Conservation (phyloP, 2,888 invertebrate genomes). For the Pinctada fucata region DNA sequence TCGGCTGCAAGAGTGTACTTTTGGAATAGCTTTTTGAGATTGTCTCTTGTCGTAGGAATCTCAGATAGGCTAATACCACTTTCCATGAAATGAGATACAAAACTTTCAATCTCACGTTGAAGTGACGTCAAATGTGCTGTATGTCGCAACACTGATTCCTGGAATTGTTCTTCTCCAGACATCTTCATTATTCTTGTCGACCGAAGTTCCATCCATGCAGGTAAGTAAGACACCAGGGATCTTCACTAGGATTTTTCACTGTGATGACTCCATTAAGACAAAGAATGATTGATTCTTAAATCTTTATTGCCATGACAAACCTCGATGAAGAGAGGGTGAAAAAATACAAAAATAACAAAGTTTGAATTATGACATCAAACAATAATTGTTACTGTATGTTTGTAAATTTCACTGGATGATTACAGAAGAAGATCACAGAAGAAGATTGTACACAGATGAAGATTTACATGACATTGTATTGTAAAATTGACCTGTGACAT, state of each 20-base stretch:
- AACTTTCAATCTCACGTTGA: background rate
- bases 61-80: background rate
- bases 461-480: background rate
- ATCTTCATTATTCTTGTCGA: background rate
- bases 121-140: background rate
- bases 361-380: background rate
- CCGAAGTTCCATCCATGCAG: background rate
- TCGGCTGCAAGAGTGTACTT: background rate
- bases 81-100: background rate
- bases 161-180: constrained; percentile 1
- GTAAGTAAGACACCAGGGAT: background rate
- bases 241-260: background rate
- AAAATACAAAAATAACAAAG: background rate
- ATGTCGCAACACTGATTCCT: background rate
- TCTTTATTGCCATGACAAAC: constrained; percentile 1
- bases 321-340: background rate
- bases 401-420: background rate
- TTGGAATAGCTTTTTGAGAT: background rate
- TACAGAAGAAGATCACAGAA: background rate
- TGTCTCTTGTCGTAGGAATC: background rate
- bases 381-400: background rate
- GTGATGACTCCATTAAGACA: background rate
- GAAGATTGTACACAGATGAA: background rate
- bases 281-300: background rate
- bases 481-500: background rate